A percentile compares a stretch with the other conserved stretches of the same genome.
These are phyloP conservation scores for Halotydeus destructor DNA, from an alignment of 1,140 invertebrate genomes.

Conservation along the genomic window DNA sequence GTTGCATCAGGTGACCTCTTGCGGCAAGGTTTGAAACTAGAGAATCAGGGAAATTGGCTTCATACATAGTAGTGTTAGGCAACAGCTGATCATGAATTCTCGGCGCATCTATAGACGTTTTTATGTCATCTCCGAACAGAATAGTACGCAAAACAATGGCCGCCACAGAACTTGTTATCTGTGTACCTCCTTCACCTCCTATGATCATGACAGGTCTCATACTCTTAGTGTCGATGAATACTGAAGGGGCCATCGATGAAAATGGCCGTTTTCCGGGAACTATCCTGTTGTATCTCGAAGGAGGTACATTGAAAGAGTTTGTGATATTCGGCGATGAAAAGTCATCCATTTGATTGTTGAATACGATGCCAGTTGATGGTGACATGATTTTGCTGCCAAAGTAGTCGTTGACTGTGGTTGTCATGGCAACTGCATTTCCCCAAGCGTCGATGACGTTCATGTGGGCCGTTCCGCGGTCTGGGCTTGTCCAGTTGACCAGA, in stretches of 20 bases:
- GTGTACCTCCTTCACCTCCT: constrained; percentile 72
- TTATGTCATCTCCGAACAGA: constrained; percentile 63
- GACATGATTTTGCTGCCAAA: constrained; percentile 26
- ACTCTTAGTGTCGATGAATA: constrained; percentile 46
- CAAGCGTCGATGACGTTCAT: constrained; percentile 57
- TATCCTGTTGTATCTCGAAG: constrained; percentile 57
- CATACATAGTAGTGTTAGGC: constrained; percentile 57
- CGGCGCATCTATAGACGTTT: constrained; percentile 61
- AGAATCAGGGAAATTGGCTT: constrained; percentile 46
- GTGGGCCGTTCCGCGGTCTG: constrained; percentile 71
- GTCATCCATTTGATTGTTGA: constrained; percentile 89
- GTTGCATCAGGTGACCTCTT: constrained; percentile 39
- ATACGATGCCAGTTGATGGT: constrained; percentile 59
- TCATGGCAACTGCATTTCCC: constrained; percentile 81
- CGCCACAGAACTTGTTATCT: constrained; percentile 60
- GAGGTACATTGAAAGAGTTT: constrained; percentile 47
- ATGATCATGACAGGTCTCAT: constrained; percentile 49
- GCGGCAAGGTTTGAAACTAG: constrained; percentile 38
- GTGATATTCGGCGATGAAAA: constrained; percentile 62
- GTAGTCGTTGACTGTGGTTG: constrained; percentile 70
- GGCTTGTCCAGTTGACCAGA: constrained; percentile 13
- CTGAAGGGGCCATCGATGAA: constrained; percentile 72
- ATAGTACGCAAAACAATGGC: constrained; percentile 52
- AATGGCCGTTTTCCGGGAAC: constrained; percentile 52
- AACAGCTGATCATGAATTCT: constrained; percentile 78